Conservation (phyloP, 2,888 invertebrate genomes). For the Phengaris arion region DNA sequence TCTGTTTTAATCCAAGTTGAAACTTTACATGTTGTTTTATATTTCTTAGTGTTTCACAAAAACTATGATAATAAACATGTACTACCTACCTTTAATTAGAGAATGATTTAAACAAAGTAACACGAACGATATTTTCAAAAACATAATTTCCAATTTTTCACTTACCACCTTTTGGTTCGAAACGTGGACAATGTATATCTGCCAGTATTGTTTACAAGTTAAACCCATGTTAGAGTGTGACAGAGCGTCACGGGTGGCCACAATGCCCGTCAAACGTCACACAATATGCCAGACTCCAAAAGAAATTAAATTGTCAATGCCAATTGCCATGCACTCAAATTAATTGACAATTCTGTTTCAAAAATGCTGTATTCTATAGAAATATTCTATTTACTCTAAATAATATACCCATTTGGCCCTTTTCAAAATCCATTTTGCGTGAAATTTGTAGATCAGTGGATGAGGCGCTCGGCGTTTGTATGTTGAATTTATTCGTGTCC, state of each 20-base stretch:
- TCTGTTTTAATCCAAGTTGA: too few species aligned
- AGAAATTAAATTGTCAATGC: constrained; percentile 26
- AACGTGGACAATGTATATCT: constrained; percentile 45
- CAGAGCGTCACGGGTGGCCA: constrained; percentile 51
- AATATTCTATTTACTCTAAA: background rate
- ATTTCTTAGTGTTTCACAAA: too few species aligned
- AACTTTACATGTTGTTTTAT: too few species aligned
- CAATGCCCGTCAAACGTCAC: constrained; percentile 55
- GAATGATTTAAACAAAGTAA: too few species aligned
- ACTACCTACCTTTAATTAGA: too few species aligned
- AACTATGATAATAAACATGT: too few species aligned
- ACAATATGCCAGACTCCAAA: constrained; percentile 37
- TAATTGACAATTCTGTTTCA: constrained; percentile 21
- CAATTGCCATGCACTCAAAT: constrained; percentile 20
- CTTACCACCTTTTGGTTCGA: constrained; percentile 36
- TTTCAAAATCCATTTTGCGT: background rate
- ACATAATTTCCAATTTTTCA: constrained; percentile 28
- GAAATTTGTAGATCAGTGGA: background rate
- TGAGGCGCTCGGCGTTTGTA: background rate
- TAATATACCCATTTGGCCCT: background rate
- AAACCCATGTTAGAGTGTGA: constrained; percentile 66
- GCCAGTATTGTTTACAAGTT: constrained; percentile 63
- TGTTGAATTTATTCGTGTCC: too few species aligned
- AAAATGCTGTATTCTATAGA: background rate
- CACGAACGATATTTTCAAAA: too few species aligned